Base-by-base conservation (phyloP, 2,888 invertebrate species). In the Herminia tarsipennalis region DNA sequence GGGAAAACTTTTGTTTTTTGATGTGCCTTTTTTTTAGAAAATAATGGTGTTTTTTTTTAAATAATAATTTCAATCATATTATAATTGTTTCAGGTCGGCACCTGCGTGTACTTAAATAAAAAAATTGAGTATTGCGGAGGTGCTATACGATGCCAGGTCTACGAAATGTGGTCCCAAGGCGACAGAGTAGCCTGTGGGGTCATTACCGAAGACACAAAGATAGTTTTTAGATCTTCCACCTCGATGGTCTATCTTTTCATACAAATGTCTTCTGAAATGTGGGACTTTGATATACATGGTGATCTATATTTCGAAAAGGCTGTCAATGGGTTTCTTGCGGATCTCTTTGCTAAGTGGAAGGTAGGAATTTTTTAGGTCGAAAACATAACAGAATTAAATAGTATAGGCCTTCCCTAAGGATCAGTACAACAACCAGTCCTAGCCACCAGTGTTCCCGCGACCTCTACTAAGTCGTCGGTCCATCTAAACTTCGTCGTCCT, bases 221-320 rank as follows among this genome's bases (percentile, higher is more conserved):
- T 99, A 50, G 98, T 99, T 0, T 99, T 98, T 83, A 94, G 99
- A 48, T 99, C 99, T 1, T 97, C 98, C 0, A 99, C 99, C 0
- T 97, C 98, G 9, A 98, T 98, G 95, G 98, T 99, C 0, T 98
- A 99, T 83, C 93, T 99, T 4, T 99, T 99, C 78, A 94, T 99
- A 52, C 99, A 99, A 92, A 98, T 99, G 98, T 98, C 98, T 52
- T 96, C 97, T 0, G 99, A 99, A 93, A 99, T 99, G 99, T 99
- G 99, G 99, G 98, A 99, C 75, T 99, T 98, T 92, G 99, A 99
- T 86, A 97, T 98, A 54, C 97, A 98, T 78, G 99, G 99, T 0
- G 99, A 99, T 89, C 92, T 99, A 37, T 99, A 99, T 81, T 99
- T 99, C 91, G 99, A 99, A 86, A 98, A 97, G 77, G 98, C 99